Base-by-base conservation (phyloP, 2,797 vertebrate genomes). In the Platyrinchus mystaceus region DNA sequence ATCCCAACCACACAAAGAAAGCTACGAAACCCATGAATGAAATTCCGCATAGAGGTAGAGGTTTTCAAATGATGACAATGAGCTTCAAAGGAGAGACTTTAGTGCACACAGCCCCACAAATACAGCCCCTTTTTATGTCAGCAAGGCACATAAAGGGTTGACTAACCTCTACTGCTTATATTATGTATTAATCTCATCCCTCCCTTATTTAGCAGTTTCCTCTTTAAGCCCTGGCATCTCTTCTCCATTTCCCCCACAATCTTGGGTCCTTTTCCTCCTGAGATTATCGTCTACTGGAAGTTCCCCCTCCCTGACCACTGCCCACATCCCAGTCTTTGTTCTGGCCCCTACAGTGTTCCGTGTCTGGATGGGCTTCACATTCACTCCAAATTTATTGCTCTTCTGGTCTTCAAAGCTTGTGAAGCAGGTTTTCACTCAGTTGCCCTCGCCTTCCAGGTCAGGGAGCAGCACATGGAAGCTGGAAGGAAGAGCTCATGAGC, bases 161-260 rank as follows among this genome's bases (percentile, higher is more conserved):
- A 73, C 22, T 73, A 92, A 39, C 12, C 34, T 60, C 37, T 43
- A 23, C 27, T 53, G 55, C 26, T 74, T 82, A 36, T 30, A 88
- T 58, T 83, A 89, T 3, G 14, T 79, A 81, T 73, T 73, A 69
- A 24, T 81, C 77, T 84, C 87, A 90, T 24, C 41, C 56, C 67
- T 84, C 56, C 74, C 60, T 84, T 84, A 84, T 76, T 91, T 73
- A 91, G 74, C 52, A 68, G 84, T 60, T 94, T 94, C 77, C 83
- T 95, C 59, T 80, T 71, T 76, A 90, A 84, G 7, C 78, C 66
- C 70, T 84, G 87, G 85, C 91, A 88, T 90, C 79, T 94, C 70
- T 74, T 83, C 82, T 85, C 55, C 36, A 28, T 89, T 91, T 93
- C 76, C 69, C 62, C 77, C 62, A 55, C 21, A 47, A 69, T 90